phyloP scores from a whole-genome alignment of 1,140 invertebrate species.

The Homalodisca vitripennis region DNA sequence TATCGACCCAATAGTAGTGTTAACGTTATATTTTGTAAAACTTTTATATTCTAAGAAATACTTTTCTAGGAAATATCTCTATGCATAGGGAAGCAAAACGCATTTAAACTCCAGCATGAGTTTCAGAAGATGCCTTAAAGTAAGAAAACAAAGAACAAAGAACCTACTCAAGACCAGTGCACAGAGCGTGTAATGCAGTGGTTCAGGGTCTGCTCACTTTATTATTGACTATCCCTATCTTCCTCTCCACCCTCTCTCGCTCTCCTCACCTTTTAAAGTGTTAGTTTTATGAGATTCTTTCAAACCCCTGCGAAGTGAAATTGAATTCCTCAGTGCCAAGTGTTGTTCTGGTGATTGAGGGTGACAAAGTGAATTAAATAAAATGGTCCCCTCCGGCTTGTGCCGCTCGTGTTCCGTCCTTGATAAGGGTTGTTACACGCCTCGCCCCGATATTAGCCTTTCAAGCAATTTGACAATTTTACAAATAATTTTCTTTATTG shows the following conservation, averaged over 20 bases:
- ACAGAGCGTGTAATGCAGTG: too few species aligned
- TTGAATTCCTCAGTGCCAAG: slow-evolving; percentile 28
- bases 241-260: neutral
- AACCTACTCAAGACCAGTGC: too few species aligned
- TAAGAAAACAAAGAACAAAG: too few species aligned
- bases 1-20: too few species aligned
- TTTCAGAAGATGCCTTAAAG: too few species aligned
- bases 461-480: slow-evolving; percentile 33
- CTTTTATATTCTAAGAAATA: too few species aligned
- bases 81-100: too few species aligned
- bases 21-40: too few species aligned
- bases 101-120: too few species aligned
- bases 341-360: slow-evolving; percentile 28
- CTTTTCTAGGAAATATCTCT: too few species aligned
- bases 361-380: slow-evolving; percentile 36
- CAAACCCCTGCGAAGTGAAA: slow-evolving; percentile 23
- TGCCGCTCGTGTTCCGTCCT: slow-evolving; percentile 14
- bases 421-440: slow-evolving; percentile 19
- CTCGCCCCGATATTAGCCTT: slow-evolving; percentile 26
- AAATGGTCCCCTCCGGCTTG: slow-evolving; percentile 20
- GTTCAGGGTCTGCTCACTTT: too few species aligned
- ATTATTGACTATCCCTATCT: too few species aligned
- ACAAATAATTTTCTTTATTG: slow-evolving; percentile 32
- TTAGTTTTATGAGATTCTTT: slow-evolving; percentile 32
- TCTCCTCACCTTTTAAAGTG: slow-evolving; percentile 29